Base-by-base conservation (phyloP, 1,140 invertebrate species). In the Leptoteleia sp. region DNA sequence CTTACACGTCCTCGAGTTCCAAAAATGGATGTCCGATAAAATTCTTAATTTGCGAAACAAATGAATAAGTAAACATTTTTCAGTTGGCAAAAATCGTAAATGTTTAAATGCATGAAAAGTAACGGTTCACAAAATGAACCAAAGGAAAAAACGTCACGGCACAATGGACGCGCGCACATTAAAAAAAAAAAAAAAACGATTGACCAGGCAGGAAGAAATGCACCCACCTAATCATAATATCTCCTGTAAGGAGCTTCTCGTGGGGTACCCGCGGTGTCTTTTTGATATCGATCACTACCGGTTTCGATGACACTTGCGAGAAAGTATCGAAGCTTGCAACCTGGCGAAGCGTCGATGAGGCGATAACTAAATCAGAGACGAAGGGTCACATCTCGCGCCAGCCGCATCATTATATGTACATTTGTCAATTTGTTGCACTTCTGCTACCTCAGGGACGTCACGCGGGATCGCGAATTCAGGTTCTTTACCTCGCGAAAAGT, bases 151-250 rank as follows among this genome's bases (percentile, higher is more conserved):
- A n/a, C n/a, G n/a, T n/a, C 38, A 45, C 38, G 11, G 5, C 62
- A 52, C 61, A 64, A 19, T 15, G 11, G n/a, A n/a, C n/a, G 12
- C 35, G 11, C 37, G 11, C 62, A 67, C 45, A 59, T 52, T 19
- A n/a, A n/a, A n/a, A n/a, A n/a, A n/a, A 0, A 6, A 22, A 3
- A 25, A 17, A 8, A 54, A 38, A 16, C 5, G 27, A 31, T 37
- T 29, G 1, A n/a, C 37, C 9, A 22, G 9, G 5, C 55, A 38
- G 29, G 40, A 50, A 37, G 61, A 52, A 45, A 25, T 8, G 25
- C 48, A 84, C 87, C 87, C 71, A 89, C 88, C 88, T 88, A 88
- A 88, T 87, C 88, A 89, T 89, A 88, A 88, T 89, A 88, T 84
- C 83, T 81, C 76, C 76, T 19, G 15, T 19, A 3, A 78, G 71